Evolutionary conservation across 2,113 vertebrate species (phyloP).

Genomic region (Vicugna pacos): DNA sequence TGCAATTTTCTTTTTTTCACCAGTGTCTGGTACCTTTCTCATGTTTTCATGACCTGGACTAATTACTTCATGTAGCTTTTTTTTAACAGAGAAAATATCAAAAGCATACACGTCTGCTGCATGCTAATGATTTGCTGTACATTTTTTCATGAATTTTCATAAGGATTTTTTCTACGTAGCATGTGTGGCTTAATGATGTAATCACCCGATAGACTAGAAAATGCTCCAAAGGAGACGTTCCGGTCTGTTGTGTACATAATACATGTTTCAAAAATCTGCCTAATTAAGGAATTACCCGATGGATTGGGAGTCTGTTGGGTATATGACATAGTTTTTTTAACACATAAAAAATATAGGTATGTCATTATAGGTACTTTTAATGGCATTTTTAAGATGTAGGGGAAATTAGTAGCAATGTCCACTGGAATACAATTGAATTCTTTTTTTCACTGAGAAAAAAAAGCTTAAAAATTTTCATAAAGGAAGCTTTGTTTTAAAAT

Average conservation of each 20-base stretch:
- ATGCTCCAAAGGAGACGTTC: slow-evolving; percentile 88
- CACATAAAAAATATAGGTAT: slow-evolving; percentile 78
- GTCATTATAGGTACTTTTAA: slow-evolving; percentile 79
- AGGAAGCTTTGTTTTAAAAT: slow-evolving; percentile 50
- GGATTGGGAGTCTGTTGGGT: slow-evolving; percentile 83
- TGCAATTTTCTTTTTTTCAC: slow-evolving; percentile 67
- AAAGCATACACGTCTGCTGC: slow-evolving; percentile 75
- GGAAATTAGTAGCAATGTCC: slow-evolving; percentile 57
- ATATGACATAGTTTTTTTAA: slow-evolving; percentile 81
- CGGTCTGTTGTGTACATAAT: slow-evolving; percentile 90
- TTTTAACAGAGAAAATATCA: slow-evolving; percentile 76
- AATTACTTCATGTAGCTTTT: slow-evolving; percentile 73
- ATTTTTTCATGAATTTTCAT: slow-evolving; percentile 90
- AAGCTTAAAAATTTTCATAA: slow-evolving; percentile 48
- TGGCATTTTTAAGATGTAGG: slow-evolving; percentile 76
- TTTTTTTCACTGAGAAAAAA: slow-evolving; percentile 61
- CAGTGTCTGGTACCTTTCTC: slow-evolving; percentile 62
- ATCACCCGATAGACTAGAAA: slow-evolving; percentile 88
- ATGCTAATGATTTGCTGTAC: slow-evolving; percentile 83
- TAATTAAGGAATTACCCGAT: slow-evolving; percentile 89
- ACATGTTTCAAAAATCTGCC: slow-evolving; percentile 88
- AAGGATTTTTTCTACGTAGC: slow-evolving; percentile 89
- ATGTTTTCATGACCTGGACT: slow-evolving; percentile 74
- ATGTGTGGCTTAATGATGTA: slow-evolving; percentile 90
- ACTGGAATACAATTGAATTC: slow-evolving; percentile 43